A percentile compares a stretch with the other conserved stretches of the same genome.
phyloP scores from a whole-genome alignment of 1,140 invertebrate species.

The Eufriesea mexicana region DNA sequence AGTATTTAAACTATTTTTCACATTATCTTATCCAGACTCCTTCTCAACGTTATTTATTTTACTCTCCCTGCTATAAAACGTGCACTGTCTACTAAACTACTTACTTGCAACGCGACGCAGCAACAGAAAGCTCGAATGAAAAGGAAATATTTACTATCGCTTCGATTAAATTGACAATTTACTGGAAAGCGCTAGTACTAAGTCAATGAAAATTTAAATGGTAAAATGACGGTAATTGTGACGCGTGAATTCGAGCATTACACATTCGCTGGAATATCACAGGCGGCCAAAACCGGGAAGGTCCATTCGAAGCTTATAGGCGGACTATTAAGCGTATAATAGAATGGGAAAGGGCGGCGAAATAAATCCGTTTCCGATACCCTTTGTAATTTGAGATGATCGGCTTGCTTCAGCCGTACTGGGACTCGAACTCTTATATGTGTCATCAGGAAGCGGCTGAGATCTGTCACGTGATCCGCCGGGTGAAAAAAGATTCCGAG shows the following conservation, averaged over 20 bases:
- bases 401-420: constrained; percentile 68
- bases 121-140: too few species aligned
- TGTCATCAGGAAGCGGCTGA: constrained; percentile 61
- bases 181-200: not conserved
- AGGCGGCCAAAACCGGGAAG: not conserved
- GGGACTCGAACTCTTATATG: constrained; percentile 59
- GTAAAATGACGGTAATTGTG: too few species aligned
- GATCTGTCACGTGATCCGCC: constrained; percentile 65
- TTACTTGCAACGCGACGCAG: too few species aligned
- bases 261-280: not conserved
- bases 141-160: too few species aligned
- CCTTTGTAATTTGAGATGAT: constrained; percentile 79
- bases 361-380: constrained; percentile 78
- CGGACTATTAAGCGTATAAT: constrained; percentile 65
- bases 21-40: too few species aligned
- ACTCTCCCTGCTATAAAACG: too few species aligned
- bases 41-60: too few species aligned
- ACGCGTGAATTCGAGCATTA: not conserved
- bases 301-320: constrained; percentile 36
- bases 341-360: constrained; percentile 64
- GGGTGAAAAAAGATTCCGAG: constrained; percentile 60
- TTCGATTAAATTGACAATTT: not conserved
- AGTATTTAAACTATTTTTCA: too few species aligned
- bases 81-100: too few species aligned
- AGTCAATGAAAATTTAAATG: not conserved